Evolutionary conservation across 64 coral and sea anemone genomes (phyloP).

Genomic region (Orbicella faveolata): DNA sequence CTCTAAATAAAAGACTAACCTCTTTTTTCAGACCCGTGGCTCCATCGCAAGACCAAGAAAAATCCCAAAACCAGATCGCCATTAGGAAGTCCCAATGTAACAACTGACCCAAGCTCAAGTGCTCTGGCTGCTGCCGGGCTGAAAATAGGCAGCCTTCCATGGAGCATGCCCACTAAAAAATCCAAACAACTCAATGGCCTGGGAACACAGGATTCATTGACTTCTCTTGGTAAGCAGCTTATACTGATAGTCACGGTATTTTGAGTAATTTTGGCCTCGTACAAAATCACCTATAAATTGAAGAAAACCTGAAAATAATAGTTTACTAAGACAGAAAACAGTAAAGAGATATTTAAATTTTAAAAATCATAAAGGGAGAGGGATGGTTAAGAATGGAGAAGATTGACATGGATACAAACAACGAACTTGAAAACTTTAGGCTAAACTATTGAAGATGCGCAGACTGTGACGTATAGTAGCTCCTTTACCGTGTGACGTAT

Average conservation of each 20-base stretch:
- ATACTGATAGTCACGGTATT: neutral
- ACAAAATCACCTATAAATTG: no score
- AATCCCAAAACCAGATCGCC: conserved; percentile 63
- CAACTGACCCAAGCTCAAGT: conserved; percentile 31
- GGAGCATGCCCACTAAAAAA: conserved; percentile 41
- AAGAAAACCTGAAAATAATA: no score
- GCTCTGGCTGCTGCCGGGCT: conserved; percentile 92
- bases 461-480: no score
- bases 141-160: conserved; percentile 56
- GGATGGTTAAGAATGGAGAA: no score
- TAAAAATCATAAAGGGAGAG: no score
- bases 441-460: no score
- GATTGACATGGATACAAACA: no score
- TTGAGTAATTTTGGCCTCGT: no score
- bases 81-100: neutral
- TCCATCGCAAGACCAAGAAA: conserved; percentile 79
- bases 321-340: no score
- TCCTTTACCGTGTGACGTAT: no score
- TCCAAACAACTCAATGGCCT: conserved; percentile 55
- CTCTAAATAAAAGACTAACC: neutral
- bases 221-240: neutral
- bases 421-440: no score
- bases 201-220: neutral
- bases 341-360: no score
- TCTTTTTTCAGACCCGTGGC: conserved; percentile 80